These are phyloP conservation scores for Petrolisthes manimaculis DNA, from an alignment of 2,888 invertebrate genomes.

Conservation along the genomic window DNA sequence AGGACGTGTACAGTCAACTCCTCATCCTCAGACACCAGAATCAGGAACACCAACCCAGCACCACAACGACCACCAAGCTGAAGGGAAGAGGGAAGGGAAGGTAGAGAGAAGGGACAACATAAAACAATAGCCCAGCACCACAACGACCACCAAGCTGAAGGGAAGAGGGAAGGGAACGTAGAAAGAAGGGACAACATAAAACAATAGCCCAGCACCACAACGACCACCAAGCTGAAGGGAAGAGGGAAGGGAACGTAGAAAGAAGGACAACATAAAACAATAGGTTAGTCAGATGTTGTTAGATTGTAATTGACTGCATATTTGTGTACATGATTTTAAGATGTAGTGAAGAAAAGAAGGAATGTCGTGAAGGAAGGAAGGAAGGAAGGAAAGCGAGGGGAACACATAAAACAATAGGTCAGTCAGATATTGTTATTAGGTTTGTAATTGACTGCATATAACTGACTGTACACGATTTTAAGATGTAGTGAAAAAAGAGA, in stretches of 20 bases:
- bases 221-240: background rate
- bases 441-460: too few relatives aligned
- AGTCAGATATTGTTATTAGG: background rate
- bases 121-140: background rate
- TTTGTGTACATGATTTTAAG: background rate
- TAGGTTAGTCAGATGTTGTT: background rate
- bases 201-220: background rate
- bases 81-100: background rate
- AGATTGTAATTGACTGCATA: background rate
- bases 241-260: background rate
- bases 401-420: background rate
- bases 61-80: slow-evolving; percentile 46
- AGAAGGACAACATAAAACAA: background rate
- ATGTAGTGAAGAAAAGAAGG: background rate
- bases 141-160: background rate
- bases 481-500: background rate
- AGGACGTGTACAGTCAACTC: slow-evolving; percentile 53
- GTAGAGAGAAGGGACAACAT: background rate
- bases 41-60: slow-evolving; percentile 43
- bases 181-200: background rate
- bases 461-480: too few relatives aligned
- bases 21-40: slow-evolving; percentile 53
- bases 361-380: background rate
- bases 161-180: background rate
- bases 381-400: background rate